A percentile compares a stretch with the other conserved stretches of the same genome.
Conservation (phyloP, 2,888 invertebrate species). For the Andricus curvator region DNA sequence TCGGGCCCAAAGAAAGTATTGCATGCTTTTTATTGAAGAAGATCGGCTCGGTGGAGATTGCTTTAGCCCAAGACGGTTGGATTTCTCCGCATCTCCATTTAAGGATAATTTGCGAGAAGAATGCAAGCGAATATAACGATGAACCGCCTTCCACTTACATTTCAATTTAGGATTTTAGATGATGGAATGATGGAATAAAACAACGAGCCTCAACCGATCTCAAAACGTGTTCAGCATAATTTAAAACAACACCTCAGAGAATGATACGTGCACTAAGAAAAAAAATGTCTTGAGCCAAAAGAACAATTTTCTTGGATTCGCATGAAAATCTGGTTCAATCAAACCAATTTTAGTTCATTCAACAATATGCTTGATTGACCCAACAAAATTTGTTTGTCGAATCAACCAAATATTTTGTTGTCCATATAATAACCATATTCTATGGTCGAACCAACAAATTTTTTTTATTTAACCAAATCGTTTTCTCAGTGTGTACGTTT, state of each 20-base stretch:
- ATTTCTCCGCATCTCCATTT: slow-evolving; percentile 43
- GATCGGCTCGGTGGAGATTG: slow-evolving; percentile 34
- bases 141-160: slow-evolving; percentile 19
- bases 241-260: neutral
- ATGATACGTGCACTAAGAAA: neutral
- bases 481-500: no score
- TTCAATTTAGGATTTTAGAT: slow-evolving; percentile 37
- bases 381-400: no score
- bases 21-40: slow-evolving; percentile 50
- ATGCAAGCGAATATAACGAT: slow-evolving; percentile 34
- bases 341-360: no score
- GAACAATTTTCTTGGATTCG: no score
- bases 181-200: slow-evolving; percentile 29
- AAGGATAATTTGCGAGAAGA: slow-evolving; percentile 52
- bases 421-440: no score
- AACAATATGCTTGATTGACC: no score
- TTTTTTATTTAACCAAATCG: no score
- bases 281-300: no score
- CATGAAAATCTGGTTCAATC: no score
- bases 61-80: slow-evolving; percentile 44
- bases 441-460: no score
- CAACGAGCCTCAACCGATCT: slow-evolving; percentile 30
- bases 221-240: slow-evolving; percentile 28
- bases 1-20: slow-evolving; percentile 46
- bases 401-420: no score